Base-by-base conservation (phyloP, 2,888 invertebrate genomes). In the Labia minor region DNA sequence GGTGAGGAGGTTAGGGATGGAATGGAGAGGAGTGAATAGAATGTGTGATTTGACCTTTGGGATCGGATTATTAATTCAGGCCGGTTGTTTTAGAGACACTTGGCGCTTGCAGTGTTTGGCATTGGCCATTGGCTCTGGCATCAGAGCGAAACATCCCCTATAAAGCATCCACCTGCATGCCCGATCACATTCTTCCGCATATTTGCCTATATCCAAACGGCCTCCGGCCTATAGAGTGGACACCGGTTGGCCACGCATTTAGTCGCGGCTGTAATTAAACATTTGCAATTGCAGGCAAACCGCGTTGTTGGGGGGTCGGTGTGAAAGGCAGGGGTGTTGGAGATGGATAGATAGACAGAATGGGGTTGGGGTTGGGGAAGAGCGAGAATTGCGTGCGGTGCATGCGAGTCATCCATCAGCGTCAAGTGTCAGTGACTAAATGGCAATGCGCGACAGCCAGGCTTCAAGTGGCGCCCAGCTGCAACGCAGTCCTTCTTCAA, bases 101-200 rank as follows among this genome's bases (percentile, higher is more conserved):
- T 49, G 49, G 49, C 49, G 49, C 2, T 14, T 49, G 49, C 49
- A 49, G 49, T 49, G 49, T 49, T 49, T 49, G 14, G n/a, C 49
- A 49, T n/a, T 49, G 49, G 16, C 49, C 49, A 49, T 49, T 16
- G 16, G 49, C 16, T 49, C 49, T n/a, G 49, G 2, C 49, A 49
- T 26, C 26, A 26, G 26, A 8, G 26, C 26, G 26, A 16, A 49
- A 49, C 16, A 49, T 49, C 49, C 49, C 49, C 49, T 11, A 16
- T 49, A 49, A n/a, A 49, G 16, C 14, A 16, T 16, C 49, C 49
- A 49, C 49, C 49, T 49, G 49, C 49, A 49, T 49, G 49, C 49
- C n/a, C 49, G 49, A 49, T 49, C 49, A 49, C 49, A 49, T 49
- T 49, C 49, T 49, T 49, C 49, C 49, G 49, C 49, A 49, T 49